Evolutionary conservation across 2,797 vertebrate genomes (phyloP), one percentile per base, ranked within the genome.

Genomic region (Sus cebifrons): DNA sequence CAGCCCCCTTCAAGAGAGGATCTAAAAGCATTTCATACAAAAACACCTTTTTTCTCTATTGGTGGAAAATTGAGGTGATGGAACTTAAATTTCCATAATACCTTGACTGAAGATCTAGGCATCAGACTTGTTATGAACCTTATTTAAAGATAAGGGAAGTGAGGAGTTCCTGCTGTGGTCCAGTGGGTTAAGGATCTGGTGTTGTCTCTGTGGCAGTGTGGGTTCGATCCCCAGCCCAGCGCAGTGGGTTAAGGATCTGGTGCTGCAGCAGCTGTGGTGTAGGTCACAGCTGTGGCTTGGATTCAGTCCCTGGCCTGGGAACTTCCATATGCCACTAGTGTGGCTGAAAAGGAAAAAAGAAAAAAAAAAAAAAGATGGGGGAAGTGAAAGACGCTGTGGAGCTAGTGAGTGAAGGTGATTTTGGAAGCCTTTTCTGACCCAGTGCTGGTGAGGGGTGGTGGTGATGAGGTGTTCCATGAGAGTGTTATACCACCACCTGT

Each of bases 21-120:
- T 82, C 83, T 96, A 62, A 73, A 71, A 88, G 25, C 12, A 71
- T 58, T 92, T 81, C 15, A 29, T 62, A 44, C 17, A 85, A 67
- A 91, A 96, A 49, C 71, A 27, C 7, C 62, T 18, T 89, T 17
- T 65, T 78, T 89, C 88, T 27, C 32, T 82, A 3, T 88, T 96
- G 36, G 11, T 77, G 56, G 68, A 20, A 85, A 90, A 40, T 92
- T 20, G 29, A 85, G 58, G 5, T 92, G 67, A 44, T n/a, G 0
- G 49, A 82, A 32, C 29, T 58, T 90, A 85, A 86, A 77, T 89
- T 97, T 96, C 32, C n/a, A 1, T 86, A 82, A 71, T 16, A 64
- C 27, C 54, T 90, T 56, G 68, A n/a, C 65, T 82, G 13, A 77
- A 92, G 56, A 56, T 75, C 21, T 83, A 75, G 56, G 56, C 25